Evolutionary conservation across 2,113 vertebrate genomes (phyloP), one percentile per base, ranked within the genome.

Genomic region (Lepisosteus osseus): DNA sequence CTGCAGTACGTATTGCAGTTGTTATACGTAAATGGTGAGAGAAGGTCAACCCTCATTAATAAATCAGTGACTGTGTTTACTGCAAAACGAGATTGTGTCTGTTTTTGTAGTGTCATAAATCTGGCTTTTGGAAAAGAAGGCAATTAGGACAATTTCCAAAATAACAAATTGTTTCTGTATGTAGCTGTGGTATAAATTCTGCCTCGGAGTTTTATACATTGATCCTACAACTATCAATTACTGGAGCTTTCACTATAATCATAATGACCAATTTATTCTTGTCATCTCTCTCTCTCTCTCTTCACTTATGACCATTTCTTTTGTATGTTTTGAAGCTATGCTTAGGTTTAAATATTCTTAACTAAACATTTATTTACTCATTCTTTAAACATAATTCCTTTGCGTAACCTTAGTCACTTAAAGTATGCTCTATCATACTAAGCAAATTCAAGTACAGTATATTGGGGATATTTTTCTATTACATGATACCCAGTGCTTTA

Each of bases 61-160:
- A 82, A 86, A 86, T 88, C 85, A 86, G 82, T 77, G 76, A 76
- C 76, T 75, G 74, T 79, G 78, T 75, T 73, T 70, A 73, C 76
- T 78, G 72, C 56, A 79, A 78, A 5, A 74, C 72, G 75, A 71
- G 75, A 82, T 81, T 81, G 71, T 90, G 80, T 81, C 76, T 73
- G 29, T 29, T 29, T 29, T 29, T 76, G 82, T 84, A 78, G 77
- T 79, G 79, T 76, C 79, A 79, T 86, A 81, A 77, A 63, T 79
- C 76, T 80, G 70, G 73, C 77, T 73, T 72, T 71, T 63, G 75
- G 83, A 78, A 83, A 86, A 83, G 65, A 82, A 79, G 69, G 72
- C 69, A 78, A 78, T 76, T 75, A 84, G 65, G 6, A 9, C 11
- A 67, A 72, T 67, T 72, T 73, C 61, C 63, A 73, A 63, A 74